Conservation (phyloP, 2,113 vertebrate species). For the Psephotus haematonotus region DNA sequence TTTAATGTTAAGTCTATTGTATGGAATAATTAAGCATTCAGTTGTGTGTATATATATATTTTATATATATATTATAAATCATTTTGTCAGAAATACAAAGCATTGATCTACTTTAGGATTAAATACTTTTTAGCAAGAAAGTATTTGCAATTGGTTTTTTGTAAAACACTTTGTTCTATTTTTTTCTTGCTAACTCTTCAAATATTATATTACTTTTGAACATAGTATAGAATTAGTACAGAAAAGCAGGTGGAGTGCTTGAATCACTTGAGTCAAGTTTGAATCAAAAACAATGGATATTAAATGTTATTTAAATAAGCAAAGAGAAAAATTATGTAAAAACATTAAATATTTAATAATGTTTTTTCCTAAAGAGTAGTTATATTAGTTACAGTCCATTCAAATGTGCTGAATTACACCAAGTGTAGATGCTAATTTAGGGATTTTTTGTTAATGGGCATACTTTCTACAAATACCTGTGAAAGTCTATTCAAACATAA, state of each 20-base stretch:
- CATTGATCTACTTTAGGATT: background rate
- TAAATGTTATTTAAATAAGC: background rate
- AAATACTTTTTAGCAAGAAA: background rate
- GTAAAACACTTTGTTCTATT: background rate
- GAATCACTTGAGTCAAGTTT: background rate
- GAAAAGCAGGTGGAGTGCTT: background rate
- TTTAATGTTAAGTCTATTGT: background rate
- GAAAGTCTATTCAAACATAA: background rate
- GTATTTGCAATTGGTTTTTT: background rate
- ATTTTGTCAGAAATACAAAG: background rate
- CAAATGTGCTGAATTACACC: background rate
- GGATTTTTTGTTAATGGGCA: background rate
- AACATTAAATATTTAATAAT: background rate
- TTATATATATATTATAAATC: background rate
- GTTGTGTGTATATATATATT: background rate
- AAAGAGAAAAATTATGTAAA: background rate
- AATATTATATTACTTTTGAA: background rate
- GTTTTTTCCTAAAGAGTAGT: background rate
- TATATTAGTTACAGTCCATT: background rate
- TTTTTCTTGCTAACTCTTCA: background rate
- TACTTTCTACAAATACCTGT: background rate
- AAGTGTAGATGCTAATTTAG: background rate
- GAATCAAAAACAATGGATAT: background rate
- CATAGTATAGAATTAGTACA: background rate
- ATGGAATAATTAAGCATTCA: background rate